These are phyloP conservation scores for Oncopodura yosiiana DNA, from an alignment of 1,140 invertebrate genomes.

Conservation along the genomic window DNA sequence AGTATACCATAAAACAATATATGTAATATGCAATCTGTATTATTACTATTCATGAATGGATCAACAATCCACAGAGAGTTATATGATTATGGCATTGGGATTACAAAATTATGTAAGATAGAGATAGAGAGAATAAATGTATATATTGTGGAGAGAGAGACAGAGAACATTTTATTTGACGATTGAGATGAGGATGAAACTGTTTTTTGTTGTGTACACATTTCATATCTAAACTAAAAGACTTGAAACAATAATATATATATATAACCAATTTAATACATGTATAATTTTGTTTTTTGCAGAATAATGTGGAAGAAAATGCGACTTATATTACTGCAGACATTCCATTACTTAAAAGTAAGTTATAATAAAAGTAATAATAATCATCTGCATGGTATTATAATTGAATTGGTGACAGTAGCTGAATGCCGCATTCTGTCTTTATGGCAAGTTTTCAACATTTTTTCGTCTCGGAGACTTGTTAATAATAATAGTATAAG, in stretches of 20 bases:
- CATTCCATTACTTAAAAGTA: constrained; percentile 76
- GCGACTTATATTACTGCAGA: constrained; percentile 70
- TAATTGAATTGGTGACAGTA: not conserved
- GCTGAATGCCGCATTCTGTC: constrained; percentile 2
- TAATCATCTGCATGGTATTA: not conserved
- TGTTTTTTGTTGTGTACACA: not conserved
- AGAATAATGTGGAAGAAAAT: constrained; percentile 74
- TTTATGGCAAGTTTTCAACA: not conserved
- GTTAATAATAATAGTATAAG: too few relatives aligned
- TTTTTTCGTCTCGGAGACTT: not conserved
- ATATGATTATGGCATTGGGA: too few relatives aligned
- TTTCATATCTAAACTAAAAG: not conserved
- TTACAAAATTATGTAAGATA: not conserved
- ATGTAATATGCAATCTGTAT: too few relatives aligned
- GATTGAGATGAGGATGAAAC: not conserved
- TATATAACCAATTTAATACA: constrained; percentile 1
- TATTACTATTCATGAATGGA: too few relatives aligned
- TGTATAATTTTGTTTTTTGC: constrained; percentile 40
- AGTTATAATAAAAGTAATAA: constrained; percentile 42
- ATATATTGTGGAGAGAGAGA: not conserved
- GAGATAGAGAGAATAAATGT: not conserved
- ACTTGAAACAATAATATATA: not conserved
- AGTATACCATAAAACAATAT: too few relatives aligned
- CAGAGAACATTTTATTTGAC: not conserved
- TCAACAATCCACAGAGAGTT: too few relatives aligned